Base-by-base conservation (phyloP, 2,888 invertebrate genomes). In the Chalcosyrphus nemorum region DNA sequence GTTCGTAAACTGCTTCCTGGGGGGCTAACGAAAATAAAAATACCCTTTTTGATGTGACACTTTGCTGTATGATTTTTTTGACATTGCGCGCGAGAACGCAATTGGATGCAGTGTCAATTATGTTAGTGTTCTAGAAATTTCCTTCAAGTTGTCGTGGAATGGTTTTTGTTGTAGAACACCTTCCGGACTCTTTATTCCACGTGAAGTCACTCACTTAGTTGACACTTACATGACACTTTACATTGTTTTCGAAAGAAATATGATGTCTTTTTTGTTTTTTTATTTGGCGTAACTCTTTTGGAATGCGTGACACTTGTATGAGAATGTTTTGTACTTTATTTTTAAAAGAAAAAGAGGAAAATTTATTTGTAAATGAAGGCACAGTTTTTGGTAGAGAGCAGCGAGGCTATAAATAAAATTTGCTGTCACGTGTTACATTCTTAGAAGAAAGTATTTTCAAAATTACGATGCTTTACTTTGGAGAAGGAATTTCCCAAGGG, bases 41-140 rank as follows among this genome's bases (percentile, higher is more conserved):
- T 41, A 32, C 29, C 50, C 63, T 9, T 17, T 68, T 81, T 56
- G 9, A 63, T 52, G 15, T 63, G 52, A 57, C 50, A 21, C 52
- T 29, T 38, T 29, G 7, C 13, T 27, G 32, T 17, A 66, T 57
- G 32, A 56, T 15, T 59, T 15, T 59, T n/a, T n/a, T 27, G 50
- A 65, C 41, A 50, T 70, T n/a, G n/a, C 38, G n/a, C 21, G 38
- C 43, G 52, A 32, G 38, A 63, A 61, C 19, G 21, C 45, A 77
- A 57, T 57, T 52, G 38, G 38, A 76, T 59, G 68, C 70, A 41
- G 19, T 63, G 71, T 63, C 71, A 77, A 77, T 77, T 77, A 71
- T 29, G 27, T 38, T 27, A 24, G 24, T 21, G 24, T 56, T 77
- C 17, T 27, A 3, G 2, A 41, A 41, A 15, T 15, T 56, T 13